Conservation (phyloP, 2,797 vertebrate genomes). For the Myioborus miniatus region DNA sequence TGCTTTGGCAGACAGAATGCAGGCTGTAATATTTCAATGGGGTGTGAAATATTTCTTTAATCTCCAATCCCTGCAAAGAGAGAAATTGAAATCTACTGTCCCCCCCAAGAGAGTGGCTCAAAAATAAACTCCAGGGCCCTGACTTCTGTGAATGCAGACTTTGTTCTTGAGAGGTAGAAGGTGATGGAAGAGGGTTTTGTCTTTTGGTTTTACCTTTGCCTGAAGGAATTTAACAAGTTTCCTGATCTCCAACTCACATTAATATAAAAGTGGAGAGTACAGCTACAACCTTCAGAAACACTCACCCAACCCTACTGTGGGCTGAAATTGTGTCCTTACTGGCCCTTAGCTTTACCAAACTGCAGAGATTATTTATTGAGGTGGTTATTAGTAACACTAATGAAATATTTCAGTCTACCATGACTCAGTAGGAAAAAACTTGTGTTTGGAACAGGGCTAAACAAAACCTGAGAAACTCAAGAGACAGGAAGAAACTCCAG, state of each 20-base stretch:
- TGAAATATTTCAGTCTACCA: neutral
- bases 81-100: neutral
- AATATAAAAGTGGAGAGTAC: neutral
- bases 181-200: neutral
- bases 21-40: neutral
- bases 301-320: accelerated
- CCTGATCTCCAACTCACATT: neutral
- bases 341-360: neutral
- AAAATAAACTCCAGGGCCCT: neutral
- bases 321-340: neutral
- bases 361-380: neutral
- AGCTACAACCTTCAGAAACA: neutral
- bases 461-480: neutral
- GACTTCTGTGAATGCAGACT: neutral
- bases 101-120: neutral
- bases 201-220: neutral
- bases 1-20: neutral
- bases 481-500: neutral
- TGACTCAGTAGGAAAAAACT: constrained; percentile 15
- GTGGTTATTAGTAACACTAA: neutral
- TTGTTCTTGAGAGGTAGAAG: neutral
- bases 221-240: neutral
- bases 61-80: neutral
- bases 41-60: neutral
- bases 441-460: neutral